Evolutionary conservation across 30 jellyfish, hydroid and myxozoan genomes (phyloP), one percentile per base, ranked within the genome.

Genomic region (Cassiopea xamachana): DNA sequence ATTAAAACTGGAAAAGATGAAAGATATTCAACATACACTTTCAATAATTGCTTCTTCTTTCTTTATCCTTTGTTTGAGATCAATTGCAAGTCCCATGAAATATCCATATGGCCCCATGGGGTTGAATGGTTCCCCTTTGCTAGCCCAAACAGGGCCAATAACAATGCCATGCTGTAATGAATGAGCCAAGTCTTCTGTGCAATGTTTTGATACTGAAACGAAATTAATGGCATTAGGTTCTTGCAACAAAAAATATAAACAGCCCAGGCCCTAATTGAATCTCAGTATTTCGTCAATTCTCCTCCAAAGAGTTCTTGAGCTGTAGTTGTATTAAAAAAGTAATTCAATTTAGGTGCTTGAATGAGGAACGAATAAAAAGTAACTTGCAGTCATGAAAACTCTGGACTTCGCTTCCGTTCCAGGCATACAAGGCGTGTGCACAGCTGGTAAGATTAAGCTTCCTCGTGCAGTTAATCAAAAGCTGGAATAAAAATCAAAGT

Each of bases 121-220:
- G 77, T 98, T 90, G 75, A 94, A 94, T 19, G 73, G 58, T 55
- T 94, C 98, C 13, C 98, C 98, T 69, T 76, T 94, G 2, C 98
- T 60, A 13, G 87, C 98, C 98, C 98, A 94, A 2, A 94, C 84
- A 9, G 98, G 98, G 7, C 98, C 98, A 13, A 85, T 62, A 50
- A 85, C 73, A 60, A 18, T 49, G 71, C 98, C 93, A 17, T 85
- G 60, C 14, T 8, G 74, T 45, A 87, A 19, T 62, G 93, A 82
- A 70, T 86, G 94, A 59, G 84, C 75, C 64, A 75, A 51, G n/a
- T 79, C 85, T 9, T 67, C 95, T 48, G 19, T 27, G 74, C 19
- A 1, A 2, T 13, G 4, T 62, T 62, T 62, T 62, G 74, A 62
- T 17, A 62, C 74, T 62, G 74, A 13, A 62, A 62, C 74, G 14